Evolutionary conservation across 1,140 invertebrate species (phyloP).

Genomic region (Apis florea): DNA sequence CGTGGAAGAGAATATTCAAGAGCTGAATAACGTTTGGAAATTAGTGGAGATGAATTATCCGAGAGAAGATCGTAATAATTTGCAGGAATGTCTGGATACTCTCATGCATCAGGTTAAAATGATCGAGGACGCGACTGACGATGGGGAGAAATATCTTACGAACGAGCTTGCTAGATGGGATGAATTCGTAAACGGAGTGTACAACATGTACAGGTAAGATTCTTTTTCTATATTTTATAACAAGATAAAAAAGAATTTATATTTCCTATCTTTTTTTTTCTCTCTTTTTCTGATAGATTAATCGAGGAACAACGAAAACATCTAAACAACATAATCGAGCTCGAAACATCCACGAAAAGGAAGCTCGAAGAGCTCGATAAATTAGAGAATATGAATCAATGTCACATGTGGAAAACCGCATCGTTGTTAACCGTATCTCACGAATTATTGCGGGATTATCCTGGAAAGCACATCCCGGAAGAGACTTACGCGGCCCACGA

Average conservation of each 20-base stretch:
- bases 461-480: slow-evolving; percentile 84
- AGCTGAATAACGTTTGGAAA: slow-evolving; percentile 70
- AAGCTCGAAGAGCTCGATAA: slow-evolving; percentile 85
- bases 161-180: slow-evolving; percentile 85
- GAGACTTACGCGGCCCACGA: slow-evolving; percentile 85
- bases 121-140: slow-evolving; percentile 80
- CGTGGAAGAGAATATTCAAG: slow-evolving; percentile 77
- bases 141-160: slow-evolving; percentile 81
- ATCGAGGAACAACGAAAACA: slow-evolving; percentile 81
- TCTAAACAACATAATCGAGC: slow-evolving; percentile 82
- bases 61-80: slow-evolving; percentile 73
- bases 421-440: slow-evolving; percentile 81
- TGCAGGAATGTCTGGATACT: slow-evolving; percentile 77
- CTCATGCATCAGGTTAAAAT: slow-evolving; percentile 78
- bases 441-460: slow-evolving; percentile 83
- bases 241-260: background rate
- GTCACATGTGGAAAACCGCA: slow-evolving; percentile 79
- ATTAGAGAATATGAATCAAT: slow-evolving; percentile 83
- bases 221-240: background rate
- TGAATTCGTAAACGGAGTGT: slow-evolving; percentile 84
- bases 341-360: slow-evolving; percentile 82
- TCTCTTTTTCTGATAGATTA: slow-evolving; percentile 65
- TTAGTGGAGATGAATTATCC: slow-evolving; percentile 76
- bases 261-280: background rate
- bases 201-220: slow-evolving; percentile 79